phyloP scores from a whole-genome alignment of 2,888 invertebrate species.

The Amiota communis region DNA sequence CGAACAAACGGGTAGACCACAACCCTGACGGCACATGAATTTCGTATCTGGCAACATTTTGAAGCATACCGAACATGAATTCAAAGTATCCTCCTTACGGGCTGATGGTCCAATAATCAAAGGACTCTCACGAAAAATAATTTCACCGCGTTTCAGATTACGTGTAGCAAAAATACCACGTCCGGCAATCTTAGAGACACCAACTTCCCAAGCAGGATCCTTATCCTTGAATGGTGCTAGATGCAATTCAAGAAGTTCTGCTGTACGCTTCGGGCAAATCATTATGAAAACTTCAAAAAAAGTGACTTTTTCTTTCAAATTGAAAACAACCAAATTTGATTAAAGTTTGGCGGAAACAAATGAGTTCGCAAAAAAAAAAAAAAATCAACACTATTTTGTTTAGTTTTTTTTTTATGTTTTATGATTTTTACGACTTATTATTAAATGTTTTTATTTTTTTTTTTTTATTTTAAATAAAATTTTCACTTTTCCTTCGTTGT shows the following conservation, averaged over 20 bases:
- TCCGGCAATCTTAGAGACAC: conserved; percentile 78
- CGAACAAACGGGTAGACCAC: conserved; percentile 81
- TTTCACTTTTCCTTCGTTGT: too few species aligned
- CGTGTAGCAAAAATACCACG: conserved; percentile 82
- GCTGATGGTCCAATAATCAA: conserved; percentile 81
- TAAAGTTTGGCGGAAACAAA: too few species aligned
- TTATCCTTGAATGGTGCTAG: conserved; percentile 68
- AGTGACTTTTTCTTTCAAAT: conserved; percentile 8
- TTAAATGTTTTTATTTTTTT: conserved; percentile 17
- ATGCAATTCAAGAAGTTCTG: conserved; percentile 67
- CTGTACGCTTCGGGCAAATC: conserved; percentile 70
- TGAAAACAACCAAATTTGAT: conserved; percentile 15
- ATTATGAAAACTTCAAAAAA: conserved; percentile 43
- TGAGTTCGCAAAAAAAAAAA: conserved; percentile 5
- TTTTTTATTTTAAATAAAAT: background rate
- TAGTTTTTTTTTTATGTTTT: conserved; percentile 4
- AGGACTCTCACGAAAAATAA: conserved; percentile 83
- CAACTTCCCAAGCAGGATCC: conserved; percentile 77
- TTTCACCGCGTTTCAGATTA: conserved; percentile 79
- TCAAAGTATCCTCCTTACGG: conserved; percentile 73
- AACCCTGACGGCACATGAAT: conserved; percentile 77
- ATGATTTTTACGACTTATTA: background rate
- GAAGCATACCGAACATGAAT: conserved; percentile 80
- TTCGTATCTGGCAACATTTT: conserved; percentile 73
- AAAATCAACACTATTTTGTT: conserved; percentile 27